Evolutionary conservation across 2,888 invertebrate genomes (phyloP), one percentile per base, ranked within the genome.

Genomic region (Blastobasis lacticolella): DNA sequence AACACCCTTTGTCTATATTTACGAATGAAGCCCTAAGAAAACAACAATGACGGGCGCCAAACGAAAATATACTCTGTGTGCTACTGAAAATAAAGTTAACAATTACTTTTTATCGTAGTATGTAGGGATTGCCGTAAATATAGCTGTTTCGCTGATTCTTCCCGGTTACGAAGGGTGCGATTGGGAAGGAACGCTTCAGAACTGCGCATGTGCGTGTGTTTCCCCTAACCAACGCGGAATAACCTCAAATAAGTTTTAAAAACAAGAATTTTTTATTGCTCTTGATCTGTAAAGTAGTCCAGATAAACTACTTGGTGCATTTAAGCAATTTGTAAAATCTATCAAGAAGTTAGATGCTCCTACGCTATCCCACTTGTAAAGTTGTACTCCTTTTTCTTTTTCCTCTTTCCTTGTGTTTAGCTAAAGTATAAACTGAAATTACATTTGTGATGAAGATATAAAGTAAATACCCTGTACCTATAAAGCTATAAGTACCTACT

Each of bases 201-300:
- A 43, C 46, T 57, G 77, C 81, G 81, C 84, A 84, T 83, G 84
- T 74, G 74, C 73, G 60, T 23, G 23, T 56, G 63, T 55, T 66
- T 67, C 63, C 61, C 60, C 64, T 55, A 49, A 45, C 49, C 48
- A 54, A 54, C 49, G 52, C 53, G 55, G 65, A 69, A 69, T 68
- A 67, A 68, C 69, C 67, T 72, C 69, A 70, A 75, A 75, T 66
- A 78, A 76, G 72, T 79, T 77, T 77, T 63, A 72, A 23, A 23
- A 23, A 23, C 23, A 23, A 23, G 23, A 23, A 2, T 23, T 23
- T 23, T 23, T 23, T 23, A 23, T 23, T 23, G 23, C 23, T 23
- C 1, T 23, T 23, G 23, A 23, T 23, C 23, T 23, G 23, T 23
- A 23, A 23, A 23, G 23, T 23, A 23, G 23, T 23, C 3, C 3